Evolutionary conservation across 2,797 vertebrate genomes (phyloP).

Genomic region (Menidia menidia): DNA sequence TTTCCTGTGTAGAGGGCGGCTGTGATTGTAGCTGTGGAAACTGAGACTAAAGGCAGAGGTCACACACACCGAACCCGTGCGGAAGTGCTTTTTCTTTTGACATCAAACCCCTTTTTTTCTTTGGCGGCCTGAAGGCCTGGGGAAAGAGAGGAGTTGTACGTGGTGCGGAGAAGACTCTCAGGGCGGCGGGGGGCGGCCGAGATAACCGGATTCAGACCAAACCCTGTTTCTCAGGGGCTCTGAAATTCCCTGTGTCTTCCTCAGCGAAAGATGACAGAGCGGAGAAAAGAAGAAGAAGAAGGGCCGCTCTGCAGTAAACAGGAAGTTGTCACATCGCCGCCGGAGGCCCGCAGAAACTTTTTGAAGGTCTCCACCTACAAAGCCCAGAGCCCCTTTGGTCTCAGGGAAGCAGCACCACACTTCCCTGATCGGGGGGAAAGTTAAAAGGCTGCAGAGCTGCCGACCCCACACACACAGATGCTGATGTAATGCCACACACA

Average conservation of each 20-base stretch:
- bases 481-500: conserved; percentile 54
- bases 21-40: conserved; percentile 39
- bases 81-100: too few relatives aligned
- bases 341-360: conserved; percentile 40
- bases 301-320: conserved; percentile 73
- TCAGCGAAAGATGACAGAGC: conserved; percentile 54
- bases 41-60: conserved; percentile 8
- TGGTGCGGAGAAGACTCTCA: conserved; percentile 34
- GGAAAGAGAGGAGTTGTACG: conserved; percentile 40
- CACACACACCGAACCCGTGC: not conserved
- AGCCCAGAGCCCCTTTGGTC: conserved; percentile 47
- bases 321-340: conserved; percentile 73
- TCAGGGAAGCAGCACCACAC: conserved; percentile 50
- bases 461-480: conserved; percentile 67
- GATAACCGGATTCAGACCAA: conserved; percentile 38
- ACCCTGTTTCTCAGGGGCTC: conserved; percentile 47
- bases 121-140: not conserved
- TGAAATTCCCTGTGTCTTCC: conserved; percentile 62
- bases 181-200: conserved; percentile 30
- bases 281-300: conserved; percentile 65
- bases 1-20: conserved; percentile 66
- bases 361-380: conserved; percentile 74
- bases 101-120: not conserved
- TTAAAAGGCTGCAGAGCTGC: conserved; percentile 46
- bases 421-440: conserved; percentile 49